phyloP scores from a whole-genome alignment of 2,888 invertebrate species.

The Pediacus dermestoides region DNA sequence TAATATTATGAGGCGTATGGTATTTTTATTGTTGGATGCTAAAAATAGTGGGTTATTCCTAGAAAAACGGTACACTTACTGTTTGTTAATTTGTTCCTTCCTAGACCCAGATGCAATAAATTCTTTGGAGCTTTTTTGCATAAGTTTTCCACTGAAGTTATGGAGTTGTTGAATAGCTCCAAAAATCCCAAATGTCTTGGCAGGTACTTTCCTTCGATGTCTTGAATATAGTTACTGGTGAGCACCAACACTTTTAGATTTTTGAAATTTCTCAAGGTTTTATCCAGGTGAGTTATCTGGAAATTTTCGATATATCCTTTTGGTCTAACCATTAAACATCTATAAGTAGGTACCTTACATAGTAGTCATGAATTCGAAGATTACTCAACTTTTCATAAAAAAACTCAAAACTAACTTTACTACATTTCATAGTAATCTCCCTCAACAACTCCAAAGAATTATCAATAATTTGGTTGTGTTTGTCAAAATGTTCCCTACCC shows the following conservation, averaged over 20 bases:
- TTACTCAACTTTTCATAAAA: slow-evolving; percentile 30
- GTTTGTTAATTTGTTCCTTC: slow-evolving; percentile 49
- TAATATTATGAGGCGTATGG: no score
- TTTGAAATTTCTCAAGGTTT: slow-evolving; percentile 44
- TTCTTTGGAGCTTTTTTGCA: slow-evolving; percentile 44
- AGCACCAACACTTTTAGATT: slow-evolving; percentile 51
- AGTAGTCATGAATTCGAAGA: slow-evolving; percentile 32
- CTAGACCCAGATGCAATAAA: slow-evolving; percentile 54
- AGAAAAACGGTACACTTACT: slow-evolving; percentile 33
- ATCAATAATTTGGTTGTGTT: slow-evolving; percentile 32
- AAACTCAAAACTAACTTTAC: slow-evolving; percentile 33
- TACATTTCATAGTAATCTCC: slow-evolving; percentile 30
- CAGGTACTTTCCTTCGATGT: slow-evolving; percentile 45
- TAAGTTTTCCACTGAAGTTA: slow-evolving; percentile 45
- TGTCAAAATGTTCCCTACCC: slow-evolving; percentile 26
- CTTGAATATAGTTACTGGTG: slow-evolving; percentile 47
- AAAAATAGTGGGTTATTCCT: no score
- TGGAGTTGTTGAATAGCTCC: slow-evolving; percentile 54
- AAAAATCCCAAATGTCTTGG: slow-evolving; percentile 49
- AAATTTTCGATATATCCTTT: slow-evolving; percentile 22
- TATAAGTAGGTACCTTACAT: no score
- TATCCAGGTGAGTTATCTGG: slow-evolving; percentile 54
- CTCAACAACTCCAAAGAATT: slow-evolving; percentile 30
- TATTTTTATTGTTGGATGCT: no score
- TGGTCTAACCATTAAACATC: no score